Conservation (phyloP, 2,113 vertebrate genomes). For the Stegostoma tigrinum region DNA sequence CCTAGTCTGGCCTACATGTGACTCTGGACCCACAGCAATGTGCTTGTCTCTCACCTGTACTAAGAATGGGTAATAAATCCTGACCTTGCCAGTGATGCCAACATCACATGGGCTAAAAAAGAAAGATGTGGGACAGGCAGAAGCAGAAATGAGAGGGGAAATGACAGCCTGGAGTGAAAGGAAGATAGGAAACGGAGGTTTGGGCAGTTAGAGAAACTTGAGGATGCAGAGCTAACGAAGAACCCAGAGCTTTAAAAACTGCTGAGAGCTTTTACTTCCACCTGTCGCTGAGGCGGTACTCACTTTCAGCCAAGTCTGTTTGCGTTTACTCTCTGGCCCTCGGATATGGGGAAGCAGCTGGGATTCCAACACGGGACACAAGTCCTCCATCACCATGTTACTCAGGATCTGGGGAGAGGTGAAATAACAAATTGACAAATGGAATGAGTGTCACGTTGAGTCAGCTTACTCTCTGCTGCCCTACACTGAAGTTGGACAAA, state of each 20-base stretch:
- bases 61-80: no score
- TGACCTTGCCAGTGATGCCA: no score
- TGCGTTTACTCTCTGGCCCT: background rate
- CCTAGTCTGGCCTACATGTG: no score
- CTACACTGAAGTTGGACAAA: background rate
- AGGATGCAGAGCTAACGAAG: background rate
- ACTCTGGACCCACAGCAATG: no score
- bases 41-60: no score
- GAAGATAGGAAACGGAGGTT: no score
- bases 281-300: background rate
- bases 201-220: background rate
- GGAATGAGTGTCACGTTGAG: background rate
- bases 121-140: no score
- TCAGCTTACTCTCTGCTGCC: background rate
- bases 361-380: background rate
- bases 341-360: constrained; percentile 7
- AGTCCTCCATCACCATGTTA: constrained; percentile 20
- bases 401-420: constrained; percentile 15
- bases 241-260: background rate
- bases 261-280: background rate
- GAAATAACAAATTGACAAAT: background rate
- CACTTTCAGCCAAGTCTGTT: constrained; percentile 7
- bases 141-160: constrained; percentile 47
- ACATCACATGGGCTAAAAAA: no score
- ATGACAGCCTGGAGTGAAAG: background rate